Conservation (phyloP, 2,888 invertebrate genomes). For the Lagria hirta region DNA sequence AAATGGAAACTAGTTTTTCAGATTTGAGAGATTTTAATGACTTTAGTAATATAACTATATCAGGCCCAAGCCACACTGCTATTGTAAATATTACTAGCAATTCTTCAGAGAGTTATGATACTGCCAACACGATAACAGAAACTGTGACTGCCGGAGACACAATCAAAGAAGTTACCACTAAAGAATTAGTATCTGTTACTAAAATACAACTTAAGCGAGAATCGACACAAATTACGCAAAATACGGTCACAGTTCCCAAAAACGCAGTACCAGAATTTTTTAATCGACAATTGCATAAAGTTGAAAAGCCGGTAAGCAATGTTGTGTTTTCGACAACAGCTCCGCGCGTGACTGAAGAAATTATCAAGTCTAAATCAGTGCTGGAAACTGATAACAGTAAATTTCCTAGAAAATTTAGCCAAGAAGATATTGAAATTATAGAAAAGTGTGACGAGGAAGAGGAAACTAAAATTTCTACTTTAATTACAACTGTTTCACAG, state of each 20-base stretch:
- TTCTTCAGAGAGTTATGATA: conserved; percentile 28
- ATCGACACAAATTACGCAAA: conserved; percentile 52
- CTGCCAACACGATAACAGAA: conserved; percentile 11
- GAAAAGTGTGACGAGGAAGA: conserved; percentile 45
- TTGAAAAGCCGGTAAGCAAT: conserved; percentile 66
- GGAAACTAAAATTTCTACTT: conserved; percentile 33
- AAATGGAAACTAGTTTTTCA: conserved; percentile 12
- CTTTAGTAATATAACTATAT: conserved; percentile 40
- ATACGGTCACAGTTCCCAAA: conserved; percentile 38
- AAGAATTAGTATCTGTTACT: conserved; percentile 56
- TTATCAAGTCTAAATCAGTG: conserved; percentile 38
- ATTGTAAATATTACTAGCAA: conserved; percentile 42
- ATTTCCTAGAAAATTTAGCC: conserved; percentile 42
- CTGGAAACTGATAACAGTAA: conserved; percentile 31
- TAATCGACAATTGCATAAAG: conserved; percentile 70
- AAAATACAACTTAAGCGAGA: conserved; percentile 63
- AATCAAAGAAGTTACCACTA: conserved; percentile 36
- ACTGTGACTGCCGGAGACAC: conserved; percentile 29
- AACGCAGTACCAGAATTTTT: conserved; percentile 67
- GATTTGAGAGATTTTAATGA: conserved; percentile 19
- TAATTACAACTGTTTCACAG: conserved; percentile 27
- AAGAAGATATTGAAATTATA: conserved; percentile 51
- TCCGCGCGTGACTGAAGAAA: conserved; percentile 44
- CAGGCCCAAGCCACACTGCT: conserved; percentile 49
- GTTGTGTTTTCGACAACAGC: conserved; percentile 65